Conservation (phyloP, 2,888 invertebrate species). For the Neoaliturus tenellus region DNA sequence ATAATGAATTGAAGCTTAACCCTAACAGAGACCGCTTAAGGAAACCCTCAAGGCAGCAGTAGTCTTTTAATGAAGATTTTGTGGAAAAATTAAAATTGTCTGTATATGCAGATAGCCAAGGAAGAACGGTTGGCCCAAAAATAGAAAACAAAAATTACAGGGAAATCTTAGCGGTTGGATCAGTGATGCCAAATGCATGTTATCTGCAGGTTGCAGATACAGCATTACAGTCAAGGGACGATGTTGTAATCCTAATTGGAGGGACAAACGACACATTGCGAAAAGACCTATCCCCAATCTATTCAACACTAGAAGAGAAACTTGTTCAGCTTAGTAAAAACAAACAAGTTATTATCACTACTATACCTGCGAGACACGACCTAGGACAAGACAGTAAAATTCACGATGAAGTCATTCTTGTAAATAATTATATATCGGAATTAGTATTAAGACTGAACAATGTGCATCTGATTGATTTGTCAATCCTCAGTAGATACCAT, state of each 20-base stretch:
- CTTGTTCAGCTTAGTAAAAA: neutral
- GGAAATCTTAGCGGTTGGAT: neutral
- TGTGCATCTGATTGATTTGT: neutral
- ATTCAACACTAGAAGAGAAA: neutral
- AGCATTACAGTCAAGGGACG: neutral
- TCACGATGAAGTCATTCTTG: neutral
- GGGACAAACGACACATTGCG: neutral
- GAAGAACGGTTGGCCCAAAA: neutral
- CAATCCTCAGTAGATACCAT: neutral
- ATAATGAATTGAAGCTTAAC: no score
- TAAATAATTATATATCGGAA: neutral
- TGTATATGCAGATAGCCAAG: neutral
- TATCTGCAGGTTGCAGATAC: neutral
- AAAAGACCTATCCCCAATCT: neutral
- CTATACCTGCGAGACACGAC: neutral
- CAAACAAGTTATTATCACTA: neutral
- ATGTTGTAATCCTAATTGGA: neutral
- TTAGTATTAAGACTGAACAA: neutral
- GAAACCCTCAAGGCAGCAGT: no score
- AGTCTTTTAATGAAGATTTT: no score
- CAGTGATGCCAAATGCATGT: neutral
- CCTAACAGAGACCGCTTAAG: no score
- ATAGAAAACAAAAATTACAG: neutral
- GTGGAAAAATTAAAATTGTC: neutral
- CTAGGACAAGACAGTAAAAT: neutral